These are phyloP conservation scores for Drosophila guanche DNA, from an alignment of 1,140 invertebrate genomes.

Conservation along the genomic window DNA sequence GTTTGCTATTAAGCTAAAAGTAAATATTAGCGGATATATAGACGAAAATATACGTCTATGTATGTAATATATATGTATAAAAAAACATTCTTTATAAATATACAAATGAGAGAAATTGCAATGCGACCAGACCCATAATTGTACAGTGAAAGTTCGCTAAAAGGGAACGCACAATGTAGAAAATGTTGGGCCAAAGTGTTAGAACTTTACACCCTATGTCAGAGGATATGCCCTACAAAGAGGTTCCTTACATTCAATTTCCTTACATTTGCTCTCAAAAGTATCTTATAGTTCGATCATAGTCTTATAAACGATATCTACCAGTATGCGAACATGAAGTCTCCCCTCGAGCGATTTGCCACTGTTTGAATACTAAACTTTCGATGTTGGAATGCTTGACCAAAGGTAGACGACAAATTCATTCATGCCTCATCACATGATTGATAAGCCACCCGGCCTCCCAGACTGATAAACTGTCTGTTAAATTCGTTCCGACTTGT, in stretches of 20 bases:
- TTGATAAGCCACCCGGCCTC: slow-evolving; percentile 39
- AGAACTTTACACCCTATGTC: too few species aligned
- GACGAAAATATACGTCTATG: background rate
- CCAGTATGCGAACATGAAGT: too few species aligned
- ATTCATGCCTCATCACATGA: slow-evolving; percentile 40
- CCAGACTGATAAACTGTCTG: slow-evolving; percentile 26
- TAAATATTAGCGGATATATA: slow-evolving; percentile 32
- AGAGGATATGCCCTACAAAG: too few species aligned
- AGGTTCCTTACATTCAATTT: too few species aligned
- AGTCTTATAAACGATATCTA: too few species aligned
- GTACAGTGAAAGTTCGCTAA: background rate
- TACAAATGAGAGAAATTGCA: slow-evolving; percentile 9
- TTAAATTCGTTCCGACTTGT: slow-evolving; percentile 31
- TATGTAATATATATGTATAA: slow-evolving; percentile 12
- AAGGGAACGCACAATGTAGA: too few species aligned
- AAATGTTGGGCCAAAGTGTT: too few species aligned
- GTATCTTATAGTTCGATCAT: too few species aligned
- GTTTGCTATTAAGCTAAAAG: slow-evolving; percentile 65
- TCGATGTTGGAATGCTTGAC: slow-evolving; percentile 1
- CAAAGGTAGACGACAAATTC: slow-evolving; percentile 23
- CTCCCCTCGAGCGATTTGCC: too few species aligned
- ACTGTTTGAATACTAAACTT: background rate
- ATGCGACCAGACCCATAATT: slow-evolving; percentile 5
- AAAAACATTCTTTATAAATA: background rate
- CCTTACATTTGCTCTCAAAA: too few species aligned